Percentiles rank a stretch among this genome's conserved stretches.
These are phyloP conservation scores for Streblospio benedicti DNA, from an alignment of 1,140 invertebrate genomes.

Conservation along the genomic window DNA sequence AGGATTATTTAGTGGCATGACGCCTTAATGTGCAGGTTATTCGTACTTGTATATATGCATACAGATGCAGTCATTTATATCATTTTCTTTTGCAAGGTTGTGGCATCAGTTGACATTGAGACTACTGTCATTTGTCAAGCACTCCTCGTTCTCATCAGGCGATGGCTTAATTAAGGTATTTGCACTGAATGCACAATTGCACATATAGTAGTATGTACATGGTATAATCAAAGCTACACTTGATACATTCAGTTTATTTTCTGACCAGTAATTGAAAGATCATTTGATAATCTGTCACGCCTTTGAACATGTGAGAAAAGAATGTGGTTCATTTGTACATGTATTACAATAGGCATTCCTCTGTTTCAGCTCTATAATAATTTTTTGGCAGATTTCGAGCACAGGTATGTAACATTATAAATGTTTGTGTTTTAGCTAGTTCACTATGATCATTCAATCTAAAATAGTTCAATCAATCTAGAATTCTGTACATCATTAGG, in stretches of 20 bases:
- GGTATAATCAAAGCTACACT: not conserved
- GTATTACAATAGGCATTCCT: too few relatives aligned
- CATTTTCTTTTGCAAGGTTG: conserved; percentile 54
- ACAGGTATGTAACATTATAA: conserved; percentile 58
- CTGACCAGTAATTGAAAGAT: too few relatives aligned
- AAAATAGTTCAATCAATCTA: too few relatives aligned
- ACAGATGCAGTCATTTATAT: conserved; percentile 10
- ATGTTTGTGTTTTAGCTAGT: too few relatives aligned
- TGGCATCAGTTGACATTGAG: conserved; percentile 93
- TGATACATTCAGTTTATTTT: not conserved
- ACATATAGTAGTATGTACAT: not conserved
- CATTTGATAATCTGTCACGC: too few relatives aligned
- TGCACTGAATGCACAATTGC: not conserved
- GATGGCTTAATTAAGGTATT: conserved; percentile 58
- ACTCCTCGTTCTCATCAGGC: conserved; percentile 65
- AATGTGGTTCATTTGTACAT: too few relatives aligned
- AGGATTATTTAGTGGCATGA: too few relatives aligned
- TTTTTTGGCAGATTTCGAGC: conserved; percentile 87
- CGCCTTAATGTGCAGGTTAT: too few relatives aligned
- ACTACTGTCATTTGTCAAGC: conserved; percentile 71
- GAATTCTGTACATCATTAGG: too few relatives aligned
- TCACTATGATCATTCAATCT: too few relatives aligned
- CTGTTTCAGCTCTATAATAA: conserved; percentile 75
- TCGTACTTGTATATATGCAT: too few relatives aligned
- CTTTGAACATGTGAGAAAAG: too few relatives aligned